Base-by-base conservation (phyloP, 1,140 invertebrate species). In the Calliopsis andreniformis region DNA sequence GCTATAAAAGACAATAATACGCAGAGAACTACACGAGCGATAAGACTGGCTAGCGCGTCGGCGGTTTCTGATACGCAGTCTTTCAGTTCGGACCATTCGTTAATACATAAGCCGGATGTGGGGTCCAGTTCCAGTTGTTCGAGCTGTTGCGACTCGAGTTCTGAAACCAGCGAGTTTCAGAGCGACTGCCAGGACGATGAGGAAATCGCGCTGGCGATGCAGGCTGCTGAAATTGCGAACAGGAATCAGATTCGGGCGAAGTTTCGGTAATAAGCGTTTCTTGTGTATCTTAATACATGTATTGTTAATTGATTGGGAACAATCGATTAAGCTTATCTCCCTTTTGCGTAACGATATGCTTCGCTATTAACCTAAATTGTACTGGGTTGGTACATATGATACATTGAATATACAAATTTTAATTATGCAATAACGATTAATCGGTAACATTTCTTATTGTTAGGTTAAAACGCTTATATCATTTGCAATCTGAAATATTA, bases 111-210 rank as follows among this genome's bases (percentile, higher is more conserved):
- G 53, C 51, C 59, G 3, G 89, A 91, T 10, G 72, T 87, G 18
- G 89, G 66, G 0, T 90, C 87, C 0, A 92, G 89, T 71, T 92
- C 87, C n/a, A 92, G 89, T 53, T 88, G 76, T 43, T 91, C 89
- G 0, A 91, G 89, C 35, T 90, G 62, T 47, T 87, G 83, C 39
- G 90, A 92, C 8, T 91, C 89, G 0, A 92, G 91, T 55, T 92
- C 91, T 0, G 91, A 92, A 25, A 92, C 91, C 1, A 97, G 95
- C 56, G 97, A 96, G 64, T 96, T 96, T 84, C 95, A 96, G 73
- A 97, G 96, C 47, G 96, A 96, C 79, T 96, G 95, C 84, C 96
- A 96, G 64, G 97, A 98, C 89, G 96, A 98, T 85, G 97, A 97
- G 86, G 97, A 98, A 87, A 97, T 98, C 64, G 96, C 97, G 0